A percentile compares a stretch with the other conserved stretches of the same genome.
These are phyloP conservation scores for Eunapius fragilis DNA, from an alignment of 37 sponge, comb jelly and placozoan species.

Conservation along the genomic window DNA sequence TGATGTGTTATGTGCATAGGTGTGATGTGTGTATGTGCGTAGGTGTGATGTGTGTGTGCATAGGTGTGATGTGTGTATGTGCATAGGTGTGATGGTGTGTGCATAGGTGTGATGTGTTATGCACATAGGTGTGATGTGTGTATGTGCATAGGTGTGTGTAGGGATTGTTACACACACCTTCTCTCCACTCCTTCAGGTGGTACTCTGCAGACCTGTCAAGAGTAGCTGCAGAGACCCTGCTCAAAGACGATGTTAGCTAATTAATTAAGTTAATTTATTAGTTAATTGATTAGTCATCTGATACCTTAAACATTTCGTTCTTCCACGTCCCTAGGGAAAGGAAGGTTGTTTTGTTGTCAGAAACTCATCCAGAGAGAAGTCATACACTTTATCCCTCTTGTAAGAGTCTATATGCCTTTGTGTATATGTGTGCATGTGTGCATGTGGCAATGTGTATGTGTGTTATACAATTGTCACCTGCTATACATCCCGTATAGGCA, in stretches of 20 bases:
- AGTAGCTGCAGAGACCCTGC: constrained; percentile 80
- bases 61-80: constrained; percentile 1
- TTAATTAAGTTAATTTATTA: neutral
- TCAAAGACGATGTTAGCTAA: constrained; percentile 75
- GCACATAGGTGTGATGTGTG: neutral
- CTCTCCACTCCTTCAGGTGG: constrained; percentile 88
- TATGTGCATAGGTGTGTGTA: constrained; percentile 3
- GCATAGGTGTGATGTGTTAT: too few relatives aligned
- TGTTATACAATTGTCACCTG: neutral
- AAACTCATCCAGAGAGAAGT: constrained; percentile 83
- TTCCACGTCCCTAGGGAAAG: constrained; percentile 45
- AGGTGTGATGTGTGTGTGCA: too few relatives aligned
- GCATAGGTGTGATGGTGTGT: neutral
- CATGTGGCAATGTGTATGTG: neutral
- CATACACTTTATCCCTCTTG: constrained; percentile 94
- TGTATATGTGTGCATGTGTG: neutral
- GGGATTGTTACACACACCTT: too few relatives aligned
- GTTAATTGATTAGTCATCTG: neutral
- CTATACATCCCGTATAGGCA: constrained; percentile 50
- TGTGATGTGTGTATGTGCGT: too few relatives aligned
- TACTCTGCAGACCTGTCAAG: constrained; percentile 80
- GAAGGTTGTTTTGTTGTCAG: constrained; percentile 93
- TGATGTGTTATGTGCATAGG: too few relatives aligned
- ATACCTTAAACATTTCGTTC: neutral
- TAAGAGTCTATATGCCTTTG: constrained; percentile 34